Base-by-base conservation (phyloP, 2,888 invertebrate genomes). In the Epiblema foenella region DNA sequence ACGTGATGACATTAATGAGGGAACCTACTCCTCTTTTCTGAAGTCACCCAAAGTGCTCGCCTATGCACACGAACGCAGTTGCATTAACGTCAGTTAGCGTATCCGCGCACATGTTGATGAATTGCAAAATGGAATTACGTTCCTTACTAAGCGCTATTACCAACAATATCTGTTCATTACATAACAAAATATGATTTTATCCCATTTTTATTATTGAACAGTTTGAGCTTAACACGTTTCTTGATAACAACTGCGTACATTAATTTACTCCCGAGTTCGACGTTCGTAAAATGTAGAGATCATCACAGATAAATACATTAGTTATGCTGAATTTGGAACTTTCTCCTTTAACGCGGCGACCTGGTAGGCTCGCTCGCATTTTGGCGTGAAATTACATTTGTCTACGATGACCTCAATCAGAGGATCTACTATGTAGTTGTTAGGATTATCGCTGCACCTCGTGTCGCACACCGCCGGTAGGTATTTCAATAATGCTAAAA, bases 321-420 rank as follows among this genome's bases (percentile, higher is more conserved):
- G 68, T 42, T 56, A 68, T 54, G 68, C 60, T 62, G 54, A 52
- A 52, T 54, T 54, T 54, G 54, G 60, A 18, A 68, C 68, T 68
- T 68, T 68, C 68, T 62, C 68, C 54, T 17, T 24, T 46, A 1
- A 46, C n/a, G 1, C n/a, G 42, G 52, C 62, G 59, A 60, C 68
- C 68, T 68, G 60, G 51, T 60, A 15, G 42, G 42, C 42, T 15
- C 5, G 42, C 42, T 24, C 24, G 24, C 4, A 24, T 3, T 24
- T 24, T 24, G 4, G 24, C 24, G 33, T 33, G 33, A 33, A 33
- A 33, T 33, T 3, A 33, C 33, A 33, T 33, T 33, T 33, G 33
- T 33, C 33, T 33, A 33, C 9, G 33, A 33, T 33, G 7, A 33
- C 33, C 33, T 33, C 33, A 3, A 33, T 33, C 33, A 33, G 33